Evolutionary conservation across 1,140 invertebrate genomes (phyloP), one percentile per base, ranked within the genome.

Genomic region (Ooceraea biroi): DNA sequence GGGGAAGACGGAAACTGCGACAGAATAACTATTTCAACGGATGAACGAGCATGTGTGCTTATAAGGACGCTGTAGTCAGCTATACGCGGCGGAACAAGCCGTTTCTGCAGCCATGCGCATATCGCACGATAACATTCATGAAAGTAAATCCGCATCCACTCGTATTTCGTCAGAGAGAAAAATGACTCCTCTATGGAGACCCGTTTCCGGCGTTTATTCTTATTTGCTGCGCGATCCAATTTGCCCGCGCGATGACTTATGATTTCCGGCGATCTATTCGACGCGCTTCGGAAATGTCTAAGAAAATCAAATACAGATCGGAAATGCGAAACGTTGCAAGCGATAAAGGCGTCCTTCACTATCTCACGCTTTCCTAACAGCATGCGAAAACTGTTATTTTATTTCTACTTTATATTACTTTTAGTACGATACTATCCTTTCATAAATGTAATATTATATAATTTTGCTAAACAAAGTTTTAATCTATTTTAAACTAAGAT

Each of bases 191-290:
- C 25, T 57, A 69, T 57, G 50, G 41, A 69, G 50, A 80, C 50
- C 3, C 50, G 22, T n/a, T 80, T 80, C 76, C 36, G 44, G 63
- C 52, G 57, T 80, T 80, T 57, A 69, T 77, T 60, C 74, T 77
- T 77, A 66, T 66, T 77, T 77, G 73, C 50, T 36, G 25, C 50
- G 76, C 76, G 50, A 55, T 78, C 69, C 63, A 80, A 80, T 80
- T 80, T 80, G 36, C 50, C 44, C 63, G 76, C 36, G 50, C 25
- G 25, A 55, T 78, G 74, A 78, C 61, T 78, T 78, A 78, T 52
- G 76, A 80, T 80, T 80, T 80, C 76, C 76, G 65, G 50, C 36
- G 25, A 69, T 80, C 65, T 57, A 80, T 69, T 65, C 27, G 41
- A 69, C 50, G 25, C n/a, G 50, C 57, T 57, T 46, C n/a, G 41